Percentiles rank a stretch among this genome's conserved stretches.
Conservation (phyloP, 2,888 invertebrate species). For the Boloria selene region DNA sequence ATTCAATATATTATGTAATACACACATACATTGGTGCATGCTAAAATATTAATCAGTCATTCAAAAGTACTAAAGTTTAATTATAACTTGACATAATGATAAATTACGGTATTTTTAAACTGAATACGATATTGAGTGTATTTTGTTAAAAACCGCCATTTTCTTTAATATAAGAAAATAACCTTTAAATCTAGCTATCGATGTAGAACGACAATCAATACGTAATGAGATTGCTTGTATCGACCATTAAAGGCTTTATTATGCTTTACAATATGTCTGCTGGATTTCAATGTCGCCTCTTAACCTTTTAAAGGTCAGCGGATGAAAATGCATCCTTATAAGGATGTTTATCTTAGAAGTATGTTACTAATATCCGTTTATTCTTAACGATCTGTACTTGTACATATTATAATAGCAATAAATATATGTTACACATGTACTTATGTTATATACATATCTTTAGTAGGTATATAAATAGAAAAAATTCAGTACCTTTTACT, state of each 20-base stretch:
- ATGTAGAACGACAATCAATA: slow-evolving; percentile 6
- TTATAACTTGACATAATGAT: no score
- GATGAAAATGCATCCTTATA: slow-evolving; percentile 9
- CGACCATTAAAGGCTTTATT: slow-evolving; percentile 8
- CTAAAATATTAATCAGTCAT: no score
- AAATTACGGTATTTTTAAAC: not conserved
- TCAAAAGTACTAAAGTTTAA: no score
- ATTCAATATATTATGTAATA: no score
- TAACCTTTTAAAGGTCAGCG: slow-evolving; percentile 15
- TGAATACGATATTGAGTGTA: not conserved
- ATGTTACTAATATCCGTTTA: no score
- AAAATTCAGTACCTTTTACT: no score
- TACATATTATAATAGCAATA: no score
- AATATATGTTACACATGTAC: no score
- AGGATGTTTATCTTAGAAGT: not conserved
- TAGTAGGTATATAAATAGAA: no score
- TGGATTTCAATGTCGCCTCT: slow-evolving; percentile 21
- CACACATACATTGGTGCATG: no score
- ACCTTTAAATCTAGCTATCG: not conserved
- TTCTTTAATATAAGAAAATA: not conserved
- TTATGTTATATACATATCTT: no score
- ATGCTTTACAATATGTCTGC: slow-evolving; percentile 13
- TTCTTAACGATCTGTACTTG: no score
- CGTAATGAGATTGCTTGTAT: slow-evolving; percentile 17
- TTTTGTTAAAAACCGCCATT: not conserved